Evolutionary conservation across 2,113 vertebrate genomes (phyloP).

Genomic region (Ptyas mucosa): DNA sequence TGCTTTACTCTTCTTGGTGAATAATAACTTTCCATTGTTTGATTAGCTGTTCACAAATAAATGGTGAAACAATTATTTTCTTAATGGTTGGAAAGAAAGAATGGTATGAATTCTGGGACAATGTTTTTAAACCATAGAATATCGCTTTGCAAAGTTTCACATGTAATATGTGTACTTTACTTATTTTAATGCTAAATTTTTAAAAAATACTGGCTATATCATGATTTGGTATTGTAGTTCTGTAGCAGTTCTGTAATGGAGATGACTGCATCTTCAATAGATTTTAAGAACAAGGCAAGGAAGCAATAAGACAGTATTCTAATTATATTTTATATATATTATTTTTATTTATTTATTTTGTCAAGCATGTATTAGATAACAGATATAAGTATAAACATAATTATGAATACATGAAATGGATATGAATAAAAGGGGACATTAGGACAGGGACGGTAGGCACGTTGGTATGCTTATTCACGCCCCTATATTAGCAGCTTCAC

Average conservation of each 20-base stretch:
- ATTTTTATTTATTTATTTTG: too few relatives aligned
- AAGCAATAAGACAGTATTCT: neutral
- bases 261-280: neutral
- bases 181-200: neutral
- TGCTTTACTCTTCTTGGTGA: neutral
- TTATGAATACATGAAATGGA: too few relatives aligned
- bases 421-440: too few relatives aligned
- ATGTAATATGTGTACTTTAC: neutral
- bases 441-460: too few relatives aligned
- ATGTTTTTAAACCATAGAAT: neutral
- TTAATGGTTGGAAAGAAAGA: neutral
- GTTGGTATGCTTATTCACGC: too few relatives aligned
- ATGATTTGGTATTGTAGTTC: neutral
- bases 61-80: neutral
- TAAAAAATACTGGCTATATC: neutral
- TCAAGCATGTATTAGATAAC: too few relatives aligned
- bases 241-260: neutral
- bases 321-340: neutral
- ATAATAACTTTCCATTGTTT: neutral
- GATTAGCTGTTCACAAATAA: neutral
- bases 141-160: neutral
- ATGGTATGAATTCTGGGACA: neutral
- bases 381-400: too few relatives aligned
- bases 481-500: neutral
- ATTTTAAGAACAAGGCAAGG: neutral